These are phyloP conservation scores for Oceanodroma tethys DNA, from an alignment of 2,113 vertebrate species.

Conservation along the genomic window DNA sequence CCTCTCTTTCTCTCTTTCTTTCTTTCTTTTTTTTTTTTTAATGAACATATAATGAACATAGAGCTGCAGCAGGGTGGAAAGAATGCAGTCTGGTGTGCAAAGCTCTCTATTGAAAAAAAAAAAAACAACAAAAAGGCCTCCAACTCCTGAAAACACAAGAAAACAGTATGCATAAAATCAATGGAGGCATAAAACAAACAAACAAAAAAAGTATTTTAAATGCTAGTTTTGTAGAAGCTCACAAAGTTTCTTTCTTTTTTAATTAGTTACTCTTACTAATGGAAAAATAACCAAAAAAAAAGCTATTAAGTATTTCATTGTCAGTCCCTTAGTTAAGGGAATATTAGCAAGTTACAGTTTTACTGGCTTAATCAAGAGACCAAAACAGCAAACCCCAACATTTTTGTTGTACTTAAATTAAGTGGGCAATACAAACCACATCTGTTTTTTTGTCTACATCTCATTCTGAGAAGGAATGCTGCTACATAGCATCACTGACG, in stretches of 20 bases:
- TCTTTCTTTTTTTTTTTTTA: not conserved
- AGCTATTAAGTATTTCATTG: not conserved
- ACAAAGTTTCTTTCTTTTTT: not conserved
- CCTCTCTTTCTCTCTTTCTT: not conserved
- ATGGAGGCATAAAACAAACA: not conserved
- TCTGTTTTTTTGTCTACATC: not conserved
- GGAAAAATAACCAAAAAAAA: not conserved
- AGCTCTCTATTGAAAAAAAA: not conserved
- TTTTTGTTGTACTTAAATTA: not conserved
- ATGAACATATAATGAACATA: not conserved
- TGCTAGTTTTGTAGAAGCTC: not conserved
- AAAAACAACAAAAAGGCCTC: not conserved
- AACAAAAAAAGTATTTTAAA: not conserved
- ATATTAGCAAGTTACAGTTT: not conserved
- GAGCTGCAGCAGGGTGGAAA: not conserved
- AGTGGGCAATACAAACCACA: not conserved
- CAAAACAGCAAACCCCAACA: not conserved
- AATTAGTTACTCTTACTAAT: not conserved
- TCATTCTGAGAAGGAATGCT: not conserved
- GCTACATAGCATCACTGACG: not conserved
- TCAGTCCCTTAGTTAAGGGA: not conserved
- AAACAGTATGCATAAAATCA: not conserved
- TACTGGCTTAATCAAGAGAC: not conserved
- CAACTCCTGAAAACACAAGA: not conserved
- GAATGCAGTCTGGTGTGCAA: not conserved